Evolutionary conservation across 2,113 vertebrate genomes (phyloP).

Genomic region (Falcunculus frontatus): DNA sequence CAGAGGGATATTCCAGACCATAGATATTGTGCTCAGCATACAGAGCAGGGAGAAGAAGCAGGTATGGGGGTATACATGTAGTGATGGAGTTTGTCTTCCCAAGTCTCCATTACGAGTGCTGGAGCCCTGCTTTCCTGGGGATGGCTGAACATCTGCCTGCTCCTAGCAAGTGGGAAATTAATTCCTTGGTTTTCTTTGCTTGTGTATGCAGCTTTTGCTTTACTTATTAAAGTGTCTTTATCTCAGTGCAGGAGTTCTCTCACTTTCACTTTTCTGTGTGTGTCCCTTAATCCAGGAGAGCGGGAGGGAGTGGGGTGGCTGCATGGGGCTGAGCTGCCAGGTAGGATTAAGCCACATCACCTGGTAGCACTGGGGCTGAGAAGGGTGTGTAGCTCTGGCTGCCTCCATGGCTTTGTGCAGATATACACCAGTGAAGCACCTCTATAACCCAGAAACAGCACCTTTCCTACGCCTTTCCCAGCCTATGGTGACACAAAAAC

Average conservation of each 20-base stretch:
- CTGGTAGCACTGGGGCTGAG: not conserved
- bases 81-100: not conserved
- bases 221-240: no score
- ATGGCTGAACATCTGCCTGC: not conserved
- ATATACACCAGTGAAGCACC: not conserved
- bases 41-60: not conserved
- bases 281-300: not conserved
- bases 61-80: fast-evolving
- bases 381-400: not conserved
- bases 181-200: not conserved
- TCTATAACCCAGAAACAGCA: not conserved
- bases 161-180: not conserved
- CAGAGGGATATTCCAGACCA: not conserved
- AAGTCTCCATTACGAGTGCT: fast-evolving
- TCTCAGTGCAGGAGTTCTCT: not conserved
- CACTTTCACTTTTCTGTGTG: not conserved
- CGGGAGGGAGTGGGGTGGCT: fast-evolving
- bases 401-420: not conserved
- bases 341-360: not conserved
- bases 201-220: not conserved
- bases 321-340: not conserved
- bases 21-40: not conserved
- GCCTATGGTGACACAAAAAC: not conserved
- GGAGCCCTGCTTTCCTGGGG: not conserved
- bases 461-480: not conserved